Evolutionary conservation across 2,113 vertebrate species (phyloP).

Genomic region (Hipposideros armiger): DNA sequence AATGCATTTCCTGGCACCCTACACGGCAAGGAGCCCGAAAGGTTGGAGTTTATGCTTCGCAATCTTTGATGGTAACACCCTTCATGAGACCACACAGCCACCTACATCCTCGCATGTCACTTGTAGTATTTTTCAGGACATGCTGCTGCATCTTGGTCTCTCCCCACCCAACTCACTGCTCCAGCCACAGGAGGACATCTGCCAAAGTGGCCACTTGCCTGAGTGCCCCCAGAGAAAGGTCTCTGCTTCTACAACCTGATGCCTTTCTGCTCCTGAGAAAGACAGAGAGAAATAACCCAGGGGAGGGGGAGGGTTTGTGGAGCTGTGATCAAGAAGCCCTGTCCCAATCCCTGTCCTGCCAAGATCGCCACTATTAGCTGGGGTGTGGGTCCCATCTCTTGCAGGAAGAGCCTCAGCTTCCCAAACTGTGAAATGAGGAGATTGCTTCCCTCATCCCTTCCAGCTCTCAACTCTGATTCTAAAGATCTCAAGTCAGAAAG

Average conservation of each 20-base stretch:
- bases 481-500: background rate
- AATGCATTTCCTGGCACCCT: fast-evolving
- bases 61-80: fast-evolving
- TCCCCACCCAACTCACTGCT: fast-evolving
- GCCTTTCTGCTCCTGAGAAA: background rate
- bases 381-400: no score
- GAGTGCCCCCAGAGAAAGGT: background rate
- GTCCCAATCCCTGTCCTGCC: background rate
- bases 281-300: background rate
- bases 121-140: background rate
- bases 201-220: background rate
- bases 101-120: fast-evolving
- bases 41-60: background rate
- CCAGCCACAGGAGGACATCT: background rate
- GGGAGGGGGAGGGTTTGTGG: fast-evolving
- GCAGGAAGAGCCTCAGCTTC: background rate
- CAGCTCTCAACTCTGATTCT: background rate
- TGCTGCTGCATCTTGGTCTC: background rate
- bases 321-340: background rate
- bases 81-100: fast-evolving
- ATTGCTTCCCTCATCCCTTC: fast-evolving
- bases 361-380: fast-evolving
- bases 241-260: background rate
- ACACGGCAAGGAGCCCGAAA: fast-evolving
- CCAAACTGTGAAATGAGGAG: no score